These are phyloP conservation scores for Phoeniculus purpureus DNA, from an alignment of 2,797 vertebrate species.

Conservation along the genomic window DNA sequence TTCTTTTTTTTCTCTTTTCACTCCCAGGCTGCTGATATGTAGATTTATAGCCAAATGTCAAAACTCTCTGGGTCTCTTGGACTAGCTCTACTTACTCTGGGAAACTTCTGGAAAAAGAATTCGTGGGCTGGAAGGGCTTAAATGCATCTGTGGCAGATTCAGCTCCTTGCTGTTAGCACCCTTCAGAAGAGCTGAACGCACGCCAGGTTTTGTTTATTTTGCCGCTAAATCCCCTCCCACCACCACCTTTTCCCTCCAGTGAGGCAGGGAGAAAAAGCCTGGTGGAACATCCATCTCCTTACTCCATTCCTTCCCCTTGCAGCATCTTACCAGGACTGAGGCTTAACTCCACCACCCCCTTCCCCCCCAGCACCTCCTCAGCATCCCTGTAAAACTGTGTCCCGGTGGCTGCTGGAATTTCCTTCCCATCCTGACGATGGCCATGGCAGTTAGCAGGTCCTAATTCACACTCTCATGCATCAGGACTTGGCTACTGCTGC, in stretches of 20 bases:
- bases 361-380: not conserved
- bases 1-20: not conserved
- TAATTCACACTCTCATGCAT: not conserved
- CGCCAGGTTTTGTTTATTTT: slow-evolving; percentile 24
- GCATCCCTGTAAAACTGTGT: not conserved
- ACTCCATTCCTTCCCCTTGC: not conserved
- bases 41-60: slow-evolving; percentile 53
- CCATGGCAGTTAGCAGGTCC: not conserved
- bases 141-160: slow-evolving; percentile 6
- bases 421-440: not conserved
- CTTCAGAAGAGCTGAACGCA: slow-evolving; percentile 2
- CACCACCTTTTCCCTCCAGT: not conserved
- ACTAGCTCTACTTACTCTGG: slow-evolving; percentile 10
- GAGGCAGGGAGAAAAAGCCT: not conserved
- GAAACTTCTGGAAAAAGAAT: slow-evolving; percentile 61
- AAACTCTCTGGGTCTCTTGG: slow-evolving; percentile 23
- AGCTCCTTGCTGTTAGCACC: slow-evolving; percentile 53
- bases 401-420: not conserved
- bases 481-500: not conserved
- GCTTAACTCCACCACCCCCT: not conserved
- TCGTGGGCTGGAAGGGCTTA: slow-evolving; percentile 33
- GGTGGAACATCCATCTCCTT: not conserved
- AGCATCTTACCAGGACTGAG: not conserved
- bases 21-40: not conserved
- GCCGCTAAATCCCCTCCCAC: not conserved